Conservation (phyloP, 2,113 vertebrate genomes). For the Narcine bancroftii region DNA sequence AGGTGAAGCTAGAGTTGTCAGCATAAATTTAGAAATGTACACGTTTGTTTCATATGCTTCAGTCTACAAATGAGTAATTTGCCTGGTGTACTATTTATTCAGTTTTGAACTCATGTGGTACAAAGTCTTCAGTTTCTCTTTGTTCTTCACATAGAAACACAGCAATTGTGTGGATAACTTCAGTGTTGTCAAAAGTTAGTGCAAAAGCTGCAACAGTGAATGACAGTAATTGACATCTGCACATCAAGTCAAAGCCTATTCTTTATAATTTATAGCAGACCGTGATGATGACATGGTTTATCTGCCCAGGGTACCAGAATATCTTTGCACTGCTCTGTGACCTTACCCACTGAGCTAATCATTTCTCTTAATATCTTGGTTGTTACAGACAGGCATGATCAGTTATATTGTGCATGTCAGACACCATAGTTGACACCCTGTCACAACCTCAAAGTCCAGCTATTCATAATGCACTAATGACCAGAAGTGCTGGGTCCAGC, state of each 20-base stretch:
- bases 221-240: constrained; percentile 5
- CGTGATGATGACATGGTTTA: background rate
- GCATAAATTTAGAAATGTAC: too few species aligned
- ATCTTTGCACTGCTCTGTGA: background rate
- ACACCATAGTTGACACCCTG: constrained; percentile 10
- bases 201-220: background rate
- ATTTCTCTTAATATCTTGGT: constrained; percentile 29
- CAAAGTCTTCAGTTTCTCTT: background rate
- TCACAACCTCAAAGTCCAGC: constrained; percentile 2
- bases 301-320: background rate
- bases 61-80: background rate
- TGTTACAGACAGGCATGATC: constrained; percentile 9
- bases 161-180: background rate
- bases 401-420: constrained; percentile 13
- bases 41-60: background rate
- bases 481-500: constrained; percentile 1
- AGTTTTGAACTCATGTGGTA: background rate
- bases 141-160: background rate
- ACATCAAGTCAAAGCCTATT: background rate
- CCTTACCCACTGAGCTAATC: constrained; percentile 17
- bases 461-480: constrained; percentile 28
- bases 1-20: too few species aligned
- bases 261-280: background rate
- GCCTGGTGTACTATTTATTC: background rate
- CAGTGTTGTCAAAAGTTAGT: background rate